Percentiles rank a stretch among this genome's conserved stretches.
Evolutionary conservation across 2,888 invertebrate species (phyloP).

Genomic region (Ecdyonurus torrentis): DNA sequence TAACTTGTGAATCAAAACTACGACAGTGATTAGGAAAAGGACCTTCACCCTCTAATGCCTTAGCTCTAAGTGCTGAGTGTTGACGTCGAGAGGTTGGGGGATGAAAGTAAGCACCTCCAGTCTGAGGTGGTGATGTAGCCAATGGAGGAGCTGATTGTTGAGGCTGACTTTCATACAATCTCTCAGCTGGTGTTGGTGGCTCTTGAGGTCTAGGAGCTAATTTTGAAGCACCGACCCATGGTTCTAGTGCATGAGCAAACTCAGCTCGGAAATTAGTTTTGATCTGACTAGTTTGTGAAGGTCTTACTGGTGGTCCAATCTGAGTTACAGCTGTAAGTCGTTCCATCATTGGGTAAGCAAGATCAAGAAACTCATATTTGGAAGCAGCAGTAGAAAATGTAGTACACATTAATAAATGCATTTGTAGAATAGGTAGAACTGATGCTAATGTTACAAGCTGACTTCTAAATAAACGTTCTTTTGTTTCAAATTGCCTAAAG

Average conservation of each 20-base stretch:
- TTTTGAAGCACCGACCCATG: conserved; percentile 32
- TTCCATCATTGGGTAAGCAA: conserved; percentile 48
- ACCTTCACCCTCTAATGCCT: conserved; percentile 33
- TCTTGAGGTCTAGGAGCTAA: conserved; percentile 21
- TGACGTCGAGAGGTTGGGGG: conserved; percentile 19
- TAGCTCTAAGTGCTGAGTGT: conserved; percentile 21
- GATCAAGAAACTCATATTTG: conserved; percentile 55
- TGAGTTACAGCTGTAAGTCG: conserved; percentile 46
- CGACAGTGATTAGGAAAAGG: conserved; percentile 46
- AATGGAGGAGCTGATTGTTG: not conserved
- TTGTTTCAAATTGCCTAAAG: conserved; percentile 29
- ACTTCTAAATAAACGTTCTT: conserved; percentile 35
- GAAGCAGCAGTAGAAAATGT: conserved; percentile 53
- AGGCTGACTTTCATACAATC: conserved; percentile 5
- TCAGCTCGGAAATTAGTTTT: conserved; percentile 43
- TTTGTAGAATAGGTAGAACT: conserved; percentile 48
- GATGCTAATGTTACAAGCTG: conserved; percentile 38
- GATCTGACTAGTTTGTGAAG: conserved; percentile 34
- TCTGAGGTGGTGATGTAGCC: not conserved
- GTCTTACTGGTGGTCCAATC: conserved; percentile 39
- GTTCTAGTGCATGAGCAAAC: conserved; percentile 42
- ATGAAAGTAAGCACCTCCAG: conserved; percentile 10
- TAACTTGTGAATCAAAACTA: conserved; percentile 32
- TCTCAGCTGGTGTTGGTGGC: conserved; percentile 12
- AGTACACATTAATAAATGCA: conserved; percentile 50